phyloP scores from a whole-genome alignment of 2,888 invertebrate genomes.

The Invenusta paracnida region DNA sequence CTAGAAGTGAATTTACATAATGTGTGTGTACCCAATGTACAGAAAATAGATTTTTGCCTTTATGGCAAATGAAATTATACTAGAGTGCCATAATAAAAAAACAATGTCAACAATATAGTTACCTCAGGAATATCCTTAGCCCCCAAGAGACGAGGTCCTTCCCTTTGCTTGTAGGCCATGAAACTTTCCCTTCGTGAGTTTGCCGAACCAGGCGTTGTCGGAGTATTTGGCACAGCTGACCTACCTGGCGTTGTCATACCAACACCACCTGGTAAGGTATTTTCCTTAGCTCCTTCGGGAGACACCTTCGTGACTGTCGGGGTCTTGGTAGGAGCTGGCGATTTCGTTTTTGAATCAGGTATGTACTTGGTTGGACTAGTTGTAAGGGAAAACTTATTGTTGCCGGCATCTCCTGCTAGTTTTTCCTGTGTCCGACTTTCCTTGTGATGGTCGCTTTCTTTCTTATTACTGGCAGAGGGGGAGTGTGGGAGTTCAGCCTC shows the following conservation, averaged over 20 bases:
- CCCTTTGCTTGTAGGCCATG: constrained; percentile 68
- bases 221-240: not conserved
- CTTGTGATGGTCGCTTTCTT: not conserved
- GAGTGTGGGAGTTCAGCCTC: not conserved
- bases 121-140: constrained; percentile 77
- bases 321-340: not conserved
- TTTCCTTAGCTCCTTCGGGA: not conserved
- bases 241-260: not conserved
- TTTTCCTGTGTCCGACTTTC: not conserved
- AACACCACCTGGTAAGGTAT: not conserved
- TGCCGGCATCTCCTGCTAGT: not conserved
- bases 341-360: not conserved
- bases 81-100: no score
- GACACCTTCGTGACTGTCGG: not conserved
- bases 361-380: not conserved
- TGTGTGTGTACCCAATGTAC: no score
- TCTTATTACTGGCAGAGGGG: not conserved
- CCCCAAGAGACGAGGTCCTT: constrained; percentile 76
- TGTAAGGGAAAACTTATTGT: not conserved
- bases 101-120: no score
- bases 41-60: no score
- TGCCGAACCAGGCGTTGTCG: not conserved
- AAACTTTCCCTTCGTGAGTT: constrained; percentile 64
- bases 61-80: no score
- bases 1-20: no score